Conservation (phyloP, 2,888 invertebrate genomes). For the Acrobasis suavella region DNA sequence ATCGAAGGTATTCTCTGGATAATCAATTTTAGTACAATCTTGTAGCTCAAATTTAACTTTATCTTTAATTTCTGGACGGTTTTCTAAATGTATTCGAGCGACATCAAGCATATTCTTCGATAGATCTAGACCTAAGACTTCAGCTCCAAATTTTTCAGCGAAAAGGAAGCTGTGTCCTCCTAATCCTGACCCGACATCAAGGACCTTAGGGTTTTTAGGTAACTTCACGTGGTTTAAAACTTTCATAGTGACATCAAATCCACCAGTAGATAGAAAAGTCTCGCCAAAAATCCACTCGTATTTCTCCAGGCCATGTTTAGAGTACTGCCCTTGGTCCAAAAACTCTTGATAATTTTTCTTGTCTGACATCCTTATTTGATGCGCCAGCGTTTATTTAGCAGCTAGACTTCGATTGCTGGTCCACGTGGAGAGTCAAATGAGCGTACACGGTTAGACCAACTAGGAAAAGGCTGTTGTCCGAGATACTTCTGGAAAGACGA, state of each 20-base stretch:
- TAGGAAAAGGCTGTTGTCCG: too few species aligned
- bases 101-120: constrained; percentile 26
- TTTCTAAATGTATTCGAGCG: constrained; percentile 18
- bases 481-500: too few species aligned
- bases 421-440: too few species aligned
- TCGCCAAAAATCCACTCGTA: constrained; percentile 28
- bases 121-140: constrained; percentile 24
- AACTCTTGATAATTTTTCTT: constrained; percentile 24
- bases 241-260: background rate
- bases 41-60: constrained; percentile 10
- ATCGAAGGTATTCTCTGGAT: constrained; percentile 23
- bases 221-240: background rate
- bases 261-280: constrained; percentile 11
- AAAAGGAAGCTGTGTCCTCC: constrained; percentile 27
- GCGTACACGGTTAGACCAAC: too few species aligned
- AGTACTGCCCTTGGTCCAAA: constrained; percentile 26
- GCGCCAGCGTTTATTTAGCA: background rate
- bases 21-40: constrained; percentile 15
- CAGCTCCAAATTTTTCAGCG: constrained; percentile 26
- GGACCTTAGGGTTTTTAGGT: constrained; percentile 6
- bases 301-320: constrained; percentile 24
- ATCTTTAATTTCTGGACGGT: constrained; percentile 1
- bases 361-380: background rate
- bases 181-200: constrained; percentile 17
- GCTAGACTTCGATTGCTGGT: too few species aligned